Conservation (phyloP, 2,888 invertebrate genomes). For the Drosophila pseudotakahashii region DNA sequence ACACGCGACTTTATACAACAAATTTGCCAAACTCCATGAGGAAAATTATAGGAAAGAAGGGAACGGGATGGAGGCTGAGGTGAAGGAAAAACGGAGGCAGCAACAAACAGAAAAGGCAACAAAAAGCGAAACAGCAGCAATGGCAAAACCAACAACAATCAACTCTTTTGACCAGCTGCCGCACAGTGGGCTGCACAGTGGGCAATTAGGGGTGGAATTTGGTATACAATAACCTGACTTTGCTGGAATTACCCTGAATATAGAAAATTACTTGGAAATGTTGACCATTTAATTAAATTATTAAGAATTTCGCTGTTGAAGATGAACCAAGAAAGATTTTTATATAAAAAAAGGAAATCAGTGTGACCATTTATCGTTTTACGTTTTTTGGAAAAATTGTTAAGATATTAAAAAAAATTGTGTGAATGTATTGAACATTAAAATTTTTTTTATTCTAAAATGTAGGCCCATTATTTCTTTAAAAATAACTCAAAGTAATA, state of each 20-base stretch:
- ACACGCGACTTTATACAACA: constrained; percentile 54
- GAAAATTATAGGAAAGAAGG: constrained; percentile 2
- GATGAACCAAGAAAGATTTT: too few relatives aligned
- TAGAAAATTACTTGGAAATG: not conserved
- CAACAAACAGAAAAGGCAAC: constrained; percentile 37
- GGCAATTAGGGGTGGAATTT: not conserved
- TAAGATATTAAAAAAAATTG: too few relatives aligned
- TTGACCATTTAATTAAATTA: too few relatives aligned
- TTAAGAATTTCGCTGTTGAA: too few relatives aligned
- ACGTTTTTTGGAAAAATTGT: too few relatives aligned
- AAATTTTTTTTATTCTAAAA: too few relatives aligned
- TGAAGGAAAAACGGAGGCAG: constrained; percentile 40
- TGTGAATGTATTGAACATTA: too few relatives aligned
- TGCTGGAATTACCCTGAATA: not conserved
- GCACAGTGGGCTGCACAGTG: constrained; percentile 26
- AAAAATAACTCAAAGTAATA: too few relatives aligned
- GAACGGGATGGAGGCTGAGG: constrained; percentile 11
- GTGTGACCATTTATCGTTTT: too few relatives aligned
- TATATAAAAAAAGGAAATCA: too few relatives aligned
- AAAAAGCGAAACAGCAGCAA: constrained; percentile 33
- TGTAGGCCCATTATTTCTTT: too few relatives aligned
- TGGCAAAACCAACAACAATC: constrained; percentile 33
- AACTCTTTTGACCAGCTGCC: constrained; percentile 75
- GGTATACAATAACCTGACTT: not conserved
- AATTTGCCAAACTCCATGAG: constrained; percentile 33